A percentile compares a stretch with the other conserved stretches of the same genome.
Evolutionary conservation across 2,888 invertebrate genomes (phyloP).

Genomic region (Ryuthela nishihirai): DNA sequence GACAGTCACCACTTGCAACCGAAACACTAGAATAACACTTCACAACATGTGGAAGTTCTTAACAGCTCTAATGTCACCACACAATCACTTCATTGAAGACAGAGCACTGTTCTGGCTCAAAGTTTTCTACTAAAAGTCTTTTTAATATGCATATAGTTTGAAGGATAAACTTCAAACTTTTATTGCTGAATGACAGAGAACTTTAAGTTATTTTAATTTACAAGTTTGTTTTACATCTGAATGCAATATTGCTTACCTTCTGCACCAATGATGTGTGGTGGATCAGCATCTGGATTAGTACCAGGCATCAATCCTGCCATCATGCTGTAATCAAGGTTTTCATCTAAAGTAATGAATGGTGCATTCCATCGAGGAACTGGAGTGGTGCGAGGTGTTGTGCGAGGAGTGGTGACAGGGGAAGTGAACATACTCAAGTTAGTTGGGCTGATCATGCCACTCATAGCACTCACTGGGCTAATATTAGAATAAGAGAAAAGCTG

Average conservation of each 20-base stretch:
- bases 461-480: constrained; percentile 75
- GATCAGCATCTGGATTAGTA: constrained; percentile 55
- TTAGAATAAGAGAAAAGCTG: constrained; percentile 91
- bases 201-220: too few species aligned
- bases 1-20: too few species aligned
- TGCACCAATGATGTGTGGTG: constrained; percentile 67
- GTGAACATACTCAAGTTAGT: constrained; percentile 78
- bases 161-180: too few species aligned
- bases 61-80: too few species aligned
- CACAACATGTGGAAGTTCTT: too few species aligned
- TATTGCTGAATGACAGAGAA: too few species aligned
- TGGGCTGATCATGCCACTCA: constrained; percentile 78
- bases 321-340: constrained; percentile 81
- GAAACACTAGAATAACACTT: too few species aligned
- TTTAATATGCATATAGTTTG: too few species aligned
- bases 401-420: constrained; percentile 67
- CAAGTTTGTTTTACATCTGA: too few species aligned
- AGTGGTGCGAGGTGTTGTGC: constrained; percentile 63
- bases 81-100: too few species aligned
- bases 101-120: too few species aligned
- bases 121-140: too few species aligned
- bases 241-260: constrained; percentile 66
- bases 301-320: constrained; percentile 67
- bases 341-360: constrained; percentile 77
- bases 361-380: constrained; percentile 74